Evolutionary conservation across 2,797 vertebrate species (phyloP), one percentile per base, ranked within the genome.

Genomic region (Eleutherodactylus coqui): DNA sequence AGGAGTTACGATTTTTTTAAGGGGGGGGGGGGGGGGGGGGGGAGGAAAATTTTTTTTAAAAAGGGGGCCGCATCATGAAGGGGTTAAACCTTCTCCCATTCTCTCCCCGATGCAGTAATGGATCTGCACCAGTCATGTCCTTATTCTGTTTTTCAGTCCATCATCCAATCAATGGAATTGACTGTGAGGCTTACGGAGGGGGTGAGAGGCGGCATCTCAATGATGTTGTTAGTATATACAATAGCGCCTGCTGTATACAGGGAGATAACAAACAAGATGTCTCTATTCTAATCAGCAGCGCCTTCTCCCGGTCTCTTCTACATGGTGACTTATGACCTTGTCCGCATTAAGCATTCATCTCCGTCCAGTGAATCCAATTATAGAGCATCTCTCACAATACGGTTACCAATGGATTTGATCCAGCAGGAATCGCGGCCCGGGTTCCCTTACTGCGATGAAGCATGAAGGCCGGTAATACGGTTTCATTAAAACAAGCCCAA

Each of bases 151-250:
- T 69, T 70, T 69, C 29, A 49, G 32, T 21, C 53, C 7, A 11
- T 49, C 55, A 49, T 75, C 60, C 14, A 78, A 85, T 85, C 83
- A 49, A 78, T 85, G 21, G 24, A 45, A 76, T 55, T 78, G 32
- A 76, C 32, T 1, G 58, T n/a, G 60, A 41, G 24, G 47, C 32
- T 21, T 5, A 34, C 1, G 70, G 51, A 27, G 4, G 49, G 47
- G 1, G 36, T 17, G 73, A 32, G 21, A n/a, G 0, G n/a, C 45
- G 8, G 72, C 38, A 49, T 64, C 58, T 84, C 82, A 75, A 32
- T 32, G 51, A 47, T 72, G 51, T 21, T 34, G 69, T 84, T 47
- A 34, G 58, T 47, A 53, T 53, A 69, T 69, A 72, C 83, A 79
- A 85, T 55, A 36, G 47, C 51, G 38, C 4, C 41, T n/a, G 19